Evolutionary conservation across 2,113 vertebrate species (phyloP).

Genomic region (Ardeotis arabs): DNA sequence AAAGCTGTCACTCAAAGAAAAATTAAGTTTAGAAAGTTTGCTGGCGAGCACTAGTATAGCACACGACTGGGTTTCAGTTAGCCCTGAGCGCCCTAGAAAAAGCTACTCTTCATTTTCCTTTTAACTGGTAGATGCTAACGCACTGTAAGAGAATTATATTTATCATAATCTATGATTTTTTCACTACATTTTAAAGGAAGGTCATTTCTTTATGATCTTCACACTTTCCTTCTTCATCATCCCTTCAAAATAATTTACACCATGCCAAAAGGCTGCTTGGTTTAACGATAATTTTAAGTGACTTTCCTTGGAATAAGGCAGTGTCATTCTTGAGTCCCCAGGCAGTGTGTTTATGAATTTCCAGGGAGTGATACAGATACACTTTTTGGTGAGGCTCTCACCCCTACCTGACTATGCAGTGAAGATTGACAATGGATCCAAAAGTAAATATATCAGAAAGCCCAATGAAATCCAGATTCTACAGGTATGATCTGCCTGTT

Average conservation of each 20-base stretch:
- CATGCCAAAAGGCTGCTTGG: background rate
- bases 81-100: background rate
- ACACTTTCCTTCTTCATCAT: background rate
- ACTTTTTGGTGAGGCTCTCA: background rate
- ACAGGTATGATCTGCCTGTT: background rate
- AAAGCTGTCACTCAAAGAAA: constrained; percentile 65
- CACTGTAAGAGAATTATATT: background rate
- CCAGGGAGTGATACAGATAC: background rate
- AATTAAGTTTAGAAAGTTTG: constrained; percentile 51
- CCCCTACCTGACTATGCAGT: background rate
- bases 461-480: background rate
- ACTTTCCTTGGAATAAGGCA: background rate
- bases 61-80: background rate
- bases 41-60: background rate
- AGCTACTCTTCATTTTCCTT: constrained; percentile 4
- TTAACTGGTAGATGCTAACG: background rate
- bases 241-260: background rate
- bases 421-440: background rate
- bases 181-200: background rate
- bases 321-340: background rate
- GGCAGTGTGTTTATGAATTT: background rate
- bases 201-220: background rate
- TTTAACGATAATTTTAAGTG: background rate
- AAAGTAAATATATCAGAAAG: background rate
- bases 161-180: background rate